These are phyloP conservation scores for Haemorhous mexicanus DNA, from an alignment of 2,113 vertebrate genomes.

Conservation along the genomic window DNA sequence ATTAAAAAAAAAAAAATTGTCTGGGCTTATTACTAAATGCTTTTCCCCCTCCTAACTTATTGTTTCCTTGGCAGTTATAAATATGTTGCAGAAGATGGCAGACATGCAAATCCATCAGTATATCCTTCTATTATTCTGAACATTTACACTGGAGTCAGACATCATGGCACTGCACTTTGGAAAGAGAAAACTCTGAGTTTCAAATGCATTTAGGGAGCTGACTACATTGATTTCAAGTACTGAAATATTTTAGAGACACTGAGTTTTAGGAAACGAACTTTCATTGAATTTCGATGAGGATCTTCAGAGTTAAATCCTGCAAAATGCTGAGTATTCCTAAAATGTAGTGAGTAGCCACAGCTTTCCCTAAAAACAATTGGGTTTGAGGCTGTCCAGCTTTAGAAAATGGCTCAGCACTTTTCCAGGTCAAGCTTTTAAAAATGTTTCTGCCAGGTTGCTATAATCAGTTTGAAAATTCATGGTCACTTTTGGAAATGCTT, in stretches of 20 bases:
- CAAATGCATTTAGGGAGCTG: neutral
- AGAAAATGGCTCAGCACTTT: constrained; percentile 1
- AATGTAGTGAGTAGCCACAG: neutral
- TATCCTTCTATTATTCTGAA: neutral
- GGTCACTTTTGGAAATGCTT: constrained; percentile 2
- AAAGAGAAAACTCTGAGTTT: neutral
- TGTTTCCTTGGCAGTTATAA: neutral
- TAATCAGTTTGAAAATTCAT: constrained; percentile 51
- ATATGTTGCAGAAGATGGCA: neutral
- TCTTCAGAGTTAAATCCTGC: constrained; percentile 21
- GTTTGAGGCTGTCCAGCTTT: neutral
- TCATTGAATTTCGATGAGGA: constrained; percentile 43
- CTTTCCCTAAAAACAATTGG: constrained; percentile 1
- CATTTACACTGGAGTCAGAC: neutral
- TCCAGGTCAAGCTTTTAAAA: constrained; percentile 10
- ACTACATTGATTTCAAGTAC: constrained; percentile 17
- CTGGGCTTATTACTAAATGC: neutral
- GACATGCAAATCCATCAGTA: neutral
- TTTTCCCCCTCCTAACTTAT: neutral
- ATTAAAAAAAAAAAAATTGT: neutral
- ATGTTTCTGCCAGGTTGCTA: neutral
- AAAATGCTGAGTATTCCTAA: constrained; percentile 50
- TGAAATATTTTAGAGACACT: constrained; percentile 1
- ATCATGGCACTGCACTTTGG: neutral
- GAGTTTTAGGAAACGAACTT: constrained; percentile 23